Conservation (phyloP, 2,797 vertebrate species). For the Leontopithecus rosalia region DNA sequence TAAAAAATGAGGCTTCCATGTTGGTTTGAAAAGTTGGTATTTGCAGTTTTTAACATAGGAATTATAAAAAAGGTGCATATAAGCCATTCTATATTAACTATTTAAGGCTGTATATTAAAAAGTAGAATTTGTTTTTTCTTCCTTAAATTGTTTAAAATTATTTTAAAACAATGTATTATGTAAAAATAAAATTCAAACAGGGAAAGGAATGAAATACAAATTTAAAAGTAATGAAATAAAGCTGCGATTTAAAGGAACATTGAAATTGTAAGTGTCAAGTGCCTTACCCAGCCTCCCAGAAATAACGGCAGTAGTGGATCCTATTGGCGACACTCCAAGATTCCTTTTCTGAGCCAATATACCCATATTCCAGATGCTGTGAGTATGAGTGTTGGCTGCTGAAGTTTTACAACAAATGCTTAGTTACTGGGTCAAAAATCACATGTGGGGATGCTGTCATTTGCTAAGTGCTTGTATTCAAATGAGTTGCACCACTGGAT, state of each 20-base stretch:
- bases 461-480: background rate
- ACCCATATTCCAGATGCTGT: background rate
- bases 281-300: background rate
- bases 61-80: background rate
- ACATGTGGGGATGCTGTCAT: background rate
- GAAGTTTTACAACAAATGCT: background rate
- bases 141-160: slow-evolving; percentile 22
- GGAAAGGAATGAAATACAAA: background rate
- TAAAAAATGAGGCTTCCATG: background rate
- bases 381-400: background rate
- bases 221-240: background rate
- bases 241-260: background rate
- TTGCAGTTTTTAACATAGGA: background rate
- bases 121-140: background rate
- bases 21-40: background rate
- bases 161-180: background rate
- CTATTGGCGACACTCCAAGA: background rate
- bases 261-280: background rate
- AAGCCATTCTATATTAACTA: background rate
- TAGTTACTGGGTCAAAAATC: background rate
- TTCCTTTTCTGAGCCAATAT: background rate
- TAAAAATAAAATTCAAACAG: background rate
- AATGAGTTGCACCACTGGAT: background rate
- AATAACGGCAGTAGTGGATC: background rate
- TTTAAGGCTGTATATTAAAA: background rate